These are phyloP conservation scores for Oceanodroma leucorhoa DNA, from an alignment of 2,797 vertebrate species.

Conservation along the genomic window DNA sequence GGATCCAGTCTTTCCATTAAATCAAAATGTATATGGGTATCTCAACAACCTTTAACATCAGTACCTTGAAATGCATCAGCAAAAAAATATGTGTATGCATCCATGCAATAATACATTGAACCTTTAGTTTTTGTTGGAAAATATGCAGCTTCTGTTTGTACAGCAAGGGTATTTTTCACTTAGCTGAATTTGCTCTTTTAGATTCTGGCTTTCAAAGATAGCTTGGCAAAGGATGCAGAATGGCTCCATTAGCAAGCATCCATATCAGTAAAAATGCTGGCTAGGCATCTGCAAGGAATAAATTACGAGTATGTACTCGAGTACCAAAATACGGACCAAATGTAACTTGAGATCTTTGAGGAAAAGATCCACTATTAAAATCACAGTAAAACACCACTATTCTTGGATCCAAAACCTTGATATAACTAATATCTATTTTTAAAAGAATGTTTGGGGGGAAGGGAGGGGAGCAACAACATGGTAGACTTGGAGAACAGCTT, in stretches of 20 bases:
- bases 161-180: not conserved
- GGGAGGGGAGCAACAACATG: not conserved
- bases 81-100: not conserved
- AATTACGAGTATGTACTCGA: fast-evolving
- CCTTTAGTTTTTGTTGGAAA: not conserved
- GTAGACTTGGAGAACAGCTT: not conserved
- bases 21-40: not conserved
- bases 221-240: not conserved
- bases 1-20: not conserved
- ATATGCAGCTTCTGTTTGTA: not conserved
- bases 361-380: not conserved
- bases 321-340: not conserved
- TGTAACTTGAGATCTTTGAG: not conserved
- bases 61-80: not conserved
- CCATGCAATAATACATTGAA: not conserved
- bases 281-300: not conserved
- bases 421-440: not conserved
- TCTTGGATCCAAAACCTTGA: not conserved
- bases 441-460: not conserved
- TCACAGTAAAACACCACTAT: not conserved
- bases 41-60: not conserved
- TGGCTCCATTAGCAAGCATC: not conserved
- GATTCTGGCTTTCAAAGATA: not conserved
- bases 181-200: not conserved
- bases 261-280: not conserved